Evolutionary conservation across 1,140 invertebrate genomes (phyloP).

Genomic region (Lasioglossum albipes): DNA sequence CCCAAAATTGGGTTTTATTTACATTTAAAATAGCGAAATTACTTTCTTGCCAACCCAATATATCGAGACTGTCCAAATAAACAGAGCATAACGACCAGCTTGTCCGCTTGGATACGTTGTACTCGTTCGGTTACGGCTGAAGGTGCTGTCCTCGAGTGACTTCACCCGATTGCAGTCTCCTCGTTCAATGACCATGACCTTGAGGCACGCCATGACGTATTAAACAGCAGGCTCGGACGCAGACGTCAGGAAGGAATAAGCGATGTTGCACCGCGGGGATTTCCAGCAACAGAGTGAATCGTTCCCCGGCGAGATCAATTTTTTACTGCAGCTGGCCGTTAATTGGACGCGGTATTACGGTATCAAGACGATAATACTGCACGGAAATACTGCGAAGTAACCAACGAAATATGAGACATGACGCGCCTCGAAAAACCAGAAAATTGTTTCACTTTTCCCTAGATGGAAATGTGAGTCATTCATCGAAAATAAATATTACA

Average conservation of each 20-base stretch:
- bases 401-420: not conserved
- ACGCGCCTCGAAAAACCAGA: not conserved
- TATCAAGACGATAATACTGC: not conserved
- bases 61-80: no score
- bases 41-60: no score
- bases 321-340: not conserved
- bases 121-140: not conserved
- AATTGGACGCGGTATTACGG: not conserved
- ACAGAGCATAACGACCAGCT: no score
- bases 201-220: slow-evolving; percentile 16
- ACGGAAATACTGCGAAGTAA: not conserved
- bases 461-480: no score
- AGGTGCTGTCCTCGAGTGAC: not conserved
- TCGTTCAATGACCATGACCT: slow-evolving; percentile 24
- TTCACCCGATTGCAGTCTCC: not conserved
- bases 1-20: no score
- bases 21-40: no score
- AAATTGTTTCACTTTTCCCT: no score
- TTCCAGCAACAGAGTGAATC: slow-evolving; percentile 14
- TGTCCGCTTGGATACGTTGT: not conserved
- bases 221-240: not conserved
- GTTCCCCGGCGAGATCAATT: not conserved
- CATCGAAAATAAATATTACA: no score
- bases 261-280: not conserved
- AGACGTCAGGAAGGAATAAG: not conserved